A percentile compares a stretch with the other conserved stretches of the same genome.
Evolutionary conservation across 2,888 invertebrate species (phyloP).

Genomic region (Agrochola lota): DNA sequence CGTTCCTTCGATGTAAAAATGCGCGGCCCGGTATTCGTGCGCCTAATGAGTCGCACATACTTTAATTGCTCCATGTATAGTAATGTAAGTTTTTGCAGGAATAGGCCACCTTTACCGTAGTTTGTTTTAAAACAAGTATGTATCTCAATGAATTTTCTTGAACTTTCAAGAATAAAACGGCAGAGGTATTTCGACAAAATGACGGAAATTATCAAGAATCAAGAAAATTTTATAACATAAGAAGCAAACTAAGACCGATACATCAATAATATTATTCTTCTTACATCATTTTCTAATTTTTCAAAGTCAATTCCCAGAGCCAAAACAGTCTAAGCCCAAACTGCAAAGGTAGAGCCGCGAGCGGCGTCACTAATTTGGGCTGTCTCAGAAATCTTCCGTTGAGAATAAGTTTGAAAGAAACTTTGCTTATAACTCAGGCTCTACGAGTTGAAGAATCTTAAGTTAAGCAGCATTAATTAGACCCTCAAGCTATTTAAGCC

Average conservation of each 20-base stretch:
- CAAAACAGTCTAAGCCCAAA: neutral
- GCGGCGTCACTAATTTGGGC: constrained; percentile 34
- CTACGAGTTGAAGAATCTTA: constrained; percentile 9
- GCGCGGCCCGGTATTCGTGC: constrained; percentile 64
- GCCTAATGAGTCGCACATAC: constrained; percentile 70
- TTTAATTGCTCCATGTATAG: constrained; percentile 70
- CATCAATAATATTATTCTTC: neutral
- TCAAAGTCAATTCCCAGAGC: neutral
- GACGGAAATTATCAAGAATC: neutral
- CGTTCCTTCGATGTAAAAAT: constrained; percentile 75
- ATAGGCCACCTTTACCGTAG: constrained; percentile 62
- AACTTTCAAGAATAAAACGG: neutral
- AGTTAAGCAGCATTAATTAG: constrained; percentile 26
- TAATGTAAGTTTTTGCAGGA: constrained; percentile 70
- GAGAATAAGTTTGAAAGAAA: constrained; percentile 28
- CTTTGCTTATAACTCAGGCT: constrained; percentile 30
- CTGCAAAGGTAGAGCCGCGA: constrained; percentile 2
- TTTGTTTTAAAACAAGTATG: constrained; percentile 39
- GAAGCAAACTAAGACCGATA: neutral
- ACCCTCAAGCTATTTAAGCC: constrained; percentile 16
- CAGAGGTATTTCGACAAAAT: neutral
- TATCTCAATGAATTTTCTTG: constrained; percentile 8
- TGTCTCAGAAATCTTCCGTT: constrained; percentile 9
- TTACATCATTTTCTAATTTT: neutral
- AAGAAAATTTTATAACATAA: neutral